These are phyloP conservation scores for Eupithecia exiguata DNA, from an alignment of 2,888 invertebrate genomes.

Conservation along the genomic window DNA sequence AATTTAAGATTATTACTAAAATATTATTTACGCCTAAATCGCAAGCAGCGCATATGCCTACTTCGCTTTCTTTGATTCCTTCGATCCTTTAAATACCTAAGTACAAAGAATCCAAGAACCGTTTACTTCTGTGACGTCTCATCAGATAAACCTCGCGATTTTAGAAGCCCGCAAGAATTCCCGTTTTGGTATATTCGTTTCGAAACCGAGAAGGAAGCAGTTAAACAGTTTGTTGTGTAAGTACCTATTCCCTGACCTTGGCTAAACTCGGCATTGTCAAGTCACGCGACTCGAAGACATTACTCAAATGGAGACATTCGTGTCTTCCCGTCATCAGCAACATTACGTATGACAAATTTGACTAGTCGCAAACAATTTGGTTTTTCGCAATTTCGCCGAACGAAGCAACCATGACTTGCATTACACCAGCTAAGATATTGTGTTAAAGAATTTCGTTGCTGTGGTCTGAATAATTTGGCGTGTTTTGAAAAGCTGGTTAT, in stretches of 20 bases:
- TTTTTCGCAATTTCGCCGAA: conserved; percentile 26
- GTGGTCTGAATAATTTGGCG: background rate
- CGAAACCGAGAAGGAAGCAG: background rate
- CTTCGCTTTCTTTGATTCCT: background rate
- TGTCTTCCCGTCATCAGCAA: conserved; percentile 56
- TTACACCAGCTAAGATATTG: background rate
- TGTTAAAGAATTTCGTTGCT: background rate
- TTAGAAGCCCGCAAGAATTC: background rate
- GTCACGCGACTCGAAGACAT: conserved; percentile 46
- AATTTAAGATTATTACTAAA: no score
- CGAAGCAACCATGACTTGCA: conserved; percentile 10
- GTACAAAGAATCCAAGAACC: background rate
- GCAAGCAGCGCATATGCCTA: background rate
- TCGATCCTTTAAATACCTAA: background rate
- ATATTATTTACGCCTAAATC: background rate
- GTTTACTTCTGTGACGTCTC: background rate
- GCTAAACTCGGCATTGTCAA: conserved; percentile 46
- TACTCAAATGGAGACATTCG: conserved; percentile 54
- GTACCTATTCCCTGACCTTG: conserved; percentile 45
- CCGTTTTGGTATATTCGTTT: background rate
- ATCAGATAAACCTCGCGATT: background rate
- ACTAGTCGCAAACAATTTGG: conserved; percentile 43
- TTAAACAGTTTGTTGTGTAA: conserved; percentile 6
- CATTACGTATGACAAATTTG: conserved; percentile 54
- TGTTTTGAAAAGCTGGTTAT: no score